These are phyloP conservation scores for Odobenus rosmarus DNA, from an alignment of 2,113 vertebrate species.

Conservation along the genomic window DNA sequence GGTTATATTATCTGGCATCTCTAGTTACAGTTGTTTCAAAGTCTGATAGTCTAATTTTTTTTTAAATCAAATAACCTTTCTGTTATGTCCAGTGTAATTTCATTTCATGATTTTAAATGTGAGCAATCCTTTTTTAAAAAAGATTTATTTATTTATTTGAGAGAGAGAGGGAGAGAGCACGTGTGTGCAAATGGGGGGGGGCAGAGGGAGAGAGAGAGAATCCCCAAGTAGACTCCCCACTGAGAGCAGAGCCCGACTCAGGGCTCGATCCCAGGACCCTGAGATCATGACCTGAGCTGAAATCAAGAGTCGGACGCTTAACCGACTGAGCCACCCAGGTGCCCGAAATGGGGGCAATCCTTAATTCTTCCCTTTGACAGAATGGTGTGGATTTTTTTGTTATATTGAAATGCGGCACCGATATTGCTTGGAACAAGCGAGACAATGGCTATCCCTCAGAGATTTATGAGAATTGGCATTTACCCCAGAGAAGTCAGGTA, in stretches of 20 bases:
- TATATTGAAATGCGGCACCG: not conserved
- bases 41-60: not conserved
- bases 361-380: not conserved
- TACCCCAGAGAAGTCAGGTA: not conserved
- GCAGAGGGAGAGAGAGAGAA: not conserved
- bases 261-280: not conserved
- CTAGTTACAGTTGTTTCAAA: not conserved
- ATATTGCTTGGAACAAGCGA: not conserved
- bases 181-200: not conserved
- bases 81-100: not conserved
- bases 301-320: not conserved
- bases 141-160: not conserved
- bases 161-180: not conserved
- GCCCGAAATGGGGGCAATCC: too few species aligned
- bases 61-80: not conserved
- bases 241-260: not conserved
- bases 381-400: not conserved
- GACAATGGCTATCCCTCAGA: not conserved
- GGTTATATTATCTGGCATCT: not conserved
- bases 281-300: not conserved
- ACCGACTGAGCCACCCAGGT: not conserved
- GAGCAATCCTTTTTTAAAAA: not conserved
- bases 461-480: not conserved
- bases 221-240: not conserved
- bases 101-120: slow-evolving; percentile 18